These are phyloP conservation scores for Paguma larvata DNA, from an alignment of 2,797 vertebrate species.

Conservation along the genomic window DNA sequence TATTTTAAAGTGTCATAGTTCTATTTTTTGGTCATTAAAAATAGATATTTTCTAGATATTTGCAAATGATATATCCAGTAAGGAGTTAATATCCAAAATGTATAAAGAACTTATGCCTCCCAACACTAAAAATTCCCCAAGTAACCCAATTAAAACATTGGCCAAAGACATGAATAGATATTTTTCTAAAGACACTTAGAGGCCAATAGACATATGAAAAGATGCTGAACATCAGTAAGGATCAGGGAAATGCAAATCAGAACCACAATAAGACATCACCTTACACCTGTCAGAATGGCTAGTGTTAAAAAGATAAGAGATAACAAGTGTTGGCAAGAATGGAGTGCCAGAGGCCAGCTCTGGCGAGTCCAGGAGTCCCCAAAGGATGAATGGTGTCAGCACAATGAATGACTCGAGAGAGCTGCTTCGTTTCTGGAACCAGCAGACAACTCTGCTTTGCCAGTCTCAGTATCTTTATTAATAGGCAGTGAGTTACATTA, in stretches of 20 bases:
- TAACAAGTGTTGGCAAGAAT: not conserved
- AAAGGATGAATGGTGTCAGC: too few species aligned
- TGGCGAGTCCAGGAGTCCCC: too few species aligned
- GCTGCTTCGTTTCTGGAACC: too few species aligned
- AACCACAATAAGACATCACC: not conserved
- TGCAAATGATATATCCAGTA: not conserved
- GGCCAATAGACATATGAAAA: not conserved
- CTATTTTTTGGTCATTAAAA: slow-evolving; percentile 10
- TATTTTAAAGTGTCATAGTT: slow-evolving; percentile 2
- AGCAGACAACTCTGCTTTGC: too few species aligned
- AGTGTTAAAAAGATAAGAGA: not conserved
- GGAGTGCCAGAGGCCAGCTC: too few species aligned
- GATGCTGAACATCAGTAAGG: not conserved
- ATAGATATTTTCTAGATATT: not conserved
- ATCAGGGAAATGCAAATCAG: not conserved
- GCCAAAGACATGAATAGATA: not conserved
- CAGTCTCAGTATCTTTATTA: too few species aligned
- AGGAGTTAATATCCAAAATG: not conserved
- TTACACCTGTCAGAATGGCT: not conserved
- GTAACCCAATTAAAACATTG: not conserved
- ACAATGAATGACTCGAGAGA: too few species aligned
- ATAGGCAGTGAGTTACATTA: too few species aligned
- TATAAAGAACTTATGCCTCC: not conserved
- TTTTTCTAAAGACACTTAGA: not conserved
- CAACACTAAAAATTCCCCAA: not conserved